These are phyloP conservation scores for Taxidea taxus DNA, from an alignment of 2,113 vertebrate species.

Conservation along the genomic window DNA sequence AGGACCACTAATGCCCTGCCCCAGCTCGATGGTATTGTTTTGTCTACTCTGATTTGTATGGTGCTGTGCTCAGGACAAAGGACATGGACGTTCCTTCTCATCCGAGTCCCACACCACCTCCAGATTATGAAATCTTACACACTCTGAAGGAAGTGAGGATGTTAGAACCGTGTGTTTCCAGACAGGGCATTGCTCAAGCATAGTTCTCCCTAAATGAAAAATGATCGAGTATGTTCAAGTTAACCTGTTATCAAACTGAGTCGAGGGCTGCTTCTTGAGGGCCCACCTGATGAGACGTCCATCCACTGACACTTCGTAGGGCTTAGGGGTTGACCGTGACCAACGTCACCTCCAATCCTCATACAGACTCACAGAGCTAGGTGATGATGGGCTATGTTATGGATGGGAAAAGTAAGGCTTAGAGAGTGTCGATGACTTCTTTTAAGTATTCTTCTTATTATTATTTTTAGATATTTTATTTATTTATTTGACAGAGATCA, in stretches of 20 bases:
- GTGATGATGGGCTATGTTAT: background rate
- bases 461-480: too few relatives aligned
- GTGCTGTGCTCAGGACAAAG: background rate
- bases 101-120: background rate
- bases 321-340: background rate
- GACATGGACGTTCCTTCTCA: rapidly evolving
- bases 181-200: background rate
- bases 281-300: background rate
- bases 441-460: background rate
- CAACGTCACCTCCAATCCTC: background rate
- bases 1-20: background rate
- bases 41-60: background rate
- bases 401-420: background rate
- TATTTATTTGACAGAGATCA: too few relatives aligned
- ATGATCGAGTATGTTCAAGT: background rate
- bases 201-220: background rate
- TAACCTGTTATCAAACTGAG: background rate
- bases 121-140: background rate
- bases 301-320: background rate
- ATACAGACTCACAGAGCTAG: background rate
- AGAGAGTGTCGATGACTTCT: background rate
- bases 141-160: background rate
- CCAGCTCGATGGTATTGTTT: background rate
- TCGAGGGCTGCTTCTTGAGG: background rate
- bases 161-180: background rate